Percentiles rank a stretch among this genome's conserved stretches.
These are phyloP conservation scores for Autographa pulchrina DNA, from an alignment of 2,888 invertebrate genomes.

Conservation along the genomic window DNA sequence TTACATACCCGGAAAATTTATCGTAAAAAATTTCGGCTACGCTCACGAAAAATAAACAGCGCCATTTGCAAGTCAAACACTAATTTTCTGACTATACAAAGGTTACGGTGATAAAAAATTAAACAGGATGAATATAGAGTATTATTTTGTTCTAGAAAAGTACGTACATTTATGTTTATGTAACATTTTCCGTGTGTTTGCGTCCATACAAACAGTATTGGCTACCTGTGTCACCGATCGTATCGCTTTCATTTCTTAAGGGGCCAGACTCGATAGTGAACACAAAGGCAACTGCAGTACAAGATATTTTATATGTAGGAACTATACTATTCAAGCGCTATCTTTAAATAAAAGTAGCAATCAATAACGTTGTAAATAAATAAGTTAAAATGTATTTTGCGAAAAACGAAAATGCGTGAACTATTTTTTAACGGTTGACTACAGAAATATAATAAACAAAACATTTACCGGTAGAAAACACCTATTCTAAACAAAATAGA, in stretches of 20 bases:
- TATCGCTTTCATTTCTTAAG: slow-evolving; percentile 60
- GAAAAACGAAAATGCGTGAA: too few relatives aligned
- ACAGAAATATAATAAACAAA: too few relatives aligned
- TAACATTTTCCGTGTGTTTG: slow-evolving; percentile 37
- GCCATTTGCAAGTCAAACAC: slow-evolving; percentile 22
- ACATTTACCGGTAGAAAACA: not conserved
- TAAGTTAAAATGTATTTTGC: too few relatives aligned
- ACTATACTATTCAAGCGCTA: slow-evolving; percentile 35
- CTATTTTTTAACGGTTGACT: too few relatives aligned
- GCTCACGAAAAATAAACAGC: slow-evolving; percentile 38
- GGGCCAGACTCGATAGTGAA: slow-evolving; percentile 49
- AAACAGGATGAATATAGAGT: slow-evolving; percentile 19
- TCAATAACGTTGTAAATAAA: not conserved
- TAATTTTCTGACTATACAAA: slow-evolving; percentile 27
- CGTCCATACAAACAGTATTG: slow-evolving; percentile 47
- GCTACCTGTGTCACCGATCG: slow-evolving; percentile 50
- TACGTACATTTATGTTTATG: slow-evolving; percentile 18
- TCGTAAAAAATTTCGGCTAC: slow-evolving; percentile 29
- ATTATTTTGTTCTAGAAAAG: slow-evolving; percentile 25
- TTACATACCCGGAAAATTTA: slow-evolving; percentile 41
- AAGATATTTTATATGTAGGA: slow-evolving; percentile 46
- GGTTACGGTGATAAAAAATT: slow-evolving; percentile 15
- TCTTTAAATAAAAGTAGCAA: slow-evolving; percentile 22
- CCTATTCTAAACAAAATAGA: slow-evolving; percentile 12
- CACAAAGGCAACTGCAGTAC: slow-evolving; percentile 51